phyloP scores from a whole-genome alignment of 2,113 vertebrate genomes.

The Panthera leo region DNA sequence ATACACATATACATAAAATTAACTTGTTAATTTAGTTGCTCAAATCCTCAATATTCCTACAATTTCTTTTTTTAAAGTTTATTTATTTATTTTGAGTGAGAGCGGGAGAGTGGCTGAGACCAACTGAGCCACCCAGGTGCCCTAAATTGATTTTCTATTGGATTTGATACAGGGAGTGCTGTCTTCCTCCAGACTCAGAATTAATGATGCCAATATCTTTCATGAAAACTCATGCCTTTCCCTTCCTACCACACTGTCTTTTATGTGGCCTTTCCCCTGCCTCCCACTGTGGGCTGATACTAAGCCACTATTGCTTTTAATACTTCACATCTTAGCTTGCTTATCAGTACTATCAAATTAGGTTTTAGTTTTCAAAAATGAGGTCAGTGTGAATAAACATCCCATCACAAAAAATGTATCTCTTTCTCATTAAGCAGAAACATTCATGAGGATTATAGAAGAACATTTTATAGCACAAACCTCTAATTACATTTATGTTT shows the following conservation, averaged over 20 bases:
- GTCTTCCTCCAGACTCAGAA: neutral
- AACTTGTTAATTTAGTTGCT: neutral
- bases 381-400: neutral
- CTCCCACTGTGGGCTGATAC: neutral
- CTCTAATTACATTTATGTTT: neutral
- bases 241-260: neutral
- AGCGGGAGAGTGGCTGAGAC: too few relatives aligned
- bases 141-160: neutral
- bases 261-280: neutral
- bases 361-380: neutral
- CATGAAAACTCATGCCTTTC: neutral
- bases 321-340: neutral
- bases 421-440: conserved; percentile 7
- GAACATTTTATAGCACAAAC: conserved; percentile 2
- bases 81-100: too few relatives aligned
- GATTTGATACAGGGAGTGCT: neutral
- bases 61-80: too few relatives aligned
- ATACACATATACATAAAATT: neutral
- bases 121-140: neutral
- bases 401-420: conserved; percentile 16
- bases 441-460: conserved; percentile 1
- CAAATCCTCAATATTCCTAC: neutral
- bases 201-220: neutral
- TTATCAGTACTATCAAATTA: neutral
- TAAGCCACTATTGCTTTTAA: neutral